Evolutionary conservation across 2,113 vertebrate genomes (phyloP), one percentile per base, ranked within the genome.

Genomic region (Coreoperca whiteheadi): DNA sequence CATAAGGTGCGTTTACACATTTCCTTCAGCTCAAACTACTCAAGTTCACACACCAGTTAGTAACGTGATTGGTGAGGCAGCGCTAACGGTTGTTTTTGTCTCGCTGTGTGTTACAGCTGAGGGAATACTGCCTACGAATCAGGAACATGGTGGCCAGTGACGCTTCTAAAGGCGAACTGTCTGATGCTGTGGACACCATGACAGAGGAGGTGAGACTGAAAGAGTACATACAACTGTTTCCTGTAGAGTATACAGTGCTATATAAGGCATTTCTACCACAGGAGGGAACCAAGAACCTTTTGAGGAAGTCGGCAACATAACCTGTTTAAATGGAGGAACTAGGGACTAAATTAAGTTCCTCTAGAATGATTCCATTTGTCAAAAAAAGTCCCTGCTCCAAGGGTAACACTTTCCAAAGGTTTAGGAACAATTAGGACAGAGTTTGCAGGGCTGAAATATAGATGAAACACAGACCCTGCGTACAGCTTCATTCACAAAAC

Each of bases 51-150:
- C 43, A 7, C 41, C 34, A 15, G 6, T 18, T 23, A 30, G 18
- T 63, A 16, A 8, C 8, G 1, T 28, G 41, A 46, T 20, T 1
- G 0, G 0, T 54, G 20, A 59, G 23, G 9, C 18, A 2, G 1
- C 21, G 11, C 37, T 83, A 12, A 83, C 66, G 63, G 12, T 69
- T 65, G 32, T 32, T 34, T 69, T 39, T 67, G 34, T 66, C 14
- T 71, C n/a, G 4, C 53, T 37, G 66, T 75, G 65, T 78, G 25
- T 90, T 91, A 43, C 82, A 99, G 98, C 96, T 99, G 95, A 97
- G 98, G 88, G 98, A 99, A 88, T 99, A 99, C 89, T 98, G 98
- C 78, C 91, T 98, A 90, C 93, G 96, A 82, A 94, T 99, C 74
- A 96, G 97, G 86, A 97, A 97, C 86, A 96, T 99, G 96, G 97